Percentiles rank a stretch among this genome's conserved stretches.
Evolutionary conservation across 2,888 invertebrate species (phyloP).

Genomic region (Mythimna loreyi): DNA sequence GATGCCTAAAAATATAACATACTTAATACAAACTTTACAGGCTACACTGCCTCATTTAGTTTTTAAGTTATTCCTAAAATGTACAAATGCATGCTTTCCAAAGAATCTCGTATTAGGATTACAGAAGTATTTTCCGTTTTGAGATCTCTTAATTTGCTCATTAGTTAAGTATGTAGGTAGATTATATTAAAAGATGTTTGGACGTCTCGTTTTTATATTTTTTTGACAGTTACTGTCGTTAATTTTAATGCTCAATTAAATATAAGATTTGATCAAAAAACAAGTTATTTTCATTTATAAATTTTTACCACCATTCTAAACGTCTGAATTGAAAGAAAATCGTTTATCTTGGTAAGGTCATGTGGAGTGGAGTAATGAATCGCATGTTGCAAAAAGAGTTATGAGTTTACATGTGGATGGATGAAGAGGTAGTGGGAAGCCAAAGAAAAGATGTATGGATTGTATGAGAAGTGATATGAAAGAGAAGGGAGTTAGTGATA

Average conservation of each 20-base stretch:
- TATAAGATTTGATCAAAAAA: slow-evolving; percentile 48
- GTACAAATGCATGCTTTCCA: slow-evolving; percentile 89
- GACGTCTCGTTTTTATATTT: slow-evolving; percentile 57
- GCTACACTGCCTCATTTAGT: slow-evolving; percentile 8
- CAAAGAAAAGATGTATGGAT: too few relatives aligned
- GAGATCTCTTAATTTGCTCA: slow-evolving; percentile 85
- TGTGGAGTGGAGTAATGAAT: too few relatives aligned
- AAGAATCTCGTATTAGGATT: slow-evolving; percentile 85
- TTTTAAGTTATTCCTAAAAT: slow-evolving; percentile 63
- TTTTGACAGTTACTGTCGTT: slow-evolving; percentile 79
- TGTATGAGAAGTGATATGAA: too few relatives aligned
- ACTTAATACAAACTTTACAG: slow-evolving; percentile 1
- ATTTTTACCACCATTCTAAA: not conserved
- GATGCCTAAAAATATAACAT: not conserved
- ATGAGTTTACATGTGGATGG: too few relatives aligned
- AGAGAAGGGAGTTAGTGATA: too few relatives aligned
- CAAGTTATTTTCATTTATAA: slow-evolving; percentile 24
- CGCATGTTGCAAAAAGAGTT: too few relatives aligned
- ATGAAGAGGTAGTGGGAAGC: too few relatives aligned
- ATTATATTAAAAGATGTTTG: slow-evolving; percentile 63
- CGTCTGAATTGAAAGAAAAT: too few relatives aligned
- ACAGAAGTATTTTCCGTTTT: slow-evolving; percentile 78
- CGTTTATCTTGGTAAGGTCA: too few relatives aligned
- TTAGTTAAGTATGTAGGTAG: slow-evolving; percentile 55
- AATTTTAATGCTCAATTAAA: slow-evolving; percentile 69